Percentiles rank a stretch among this genome's conserved stretches.
phyloP scores from a whole-genome alignment of 2,797 vertebrate genomes.

The Carduelis carduelis region DNA sequence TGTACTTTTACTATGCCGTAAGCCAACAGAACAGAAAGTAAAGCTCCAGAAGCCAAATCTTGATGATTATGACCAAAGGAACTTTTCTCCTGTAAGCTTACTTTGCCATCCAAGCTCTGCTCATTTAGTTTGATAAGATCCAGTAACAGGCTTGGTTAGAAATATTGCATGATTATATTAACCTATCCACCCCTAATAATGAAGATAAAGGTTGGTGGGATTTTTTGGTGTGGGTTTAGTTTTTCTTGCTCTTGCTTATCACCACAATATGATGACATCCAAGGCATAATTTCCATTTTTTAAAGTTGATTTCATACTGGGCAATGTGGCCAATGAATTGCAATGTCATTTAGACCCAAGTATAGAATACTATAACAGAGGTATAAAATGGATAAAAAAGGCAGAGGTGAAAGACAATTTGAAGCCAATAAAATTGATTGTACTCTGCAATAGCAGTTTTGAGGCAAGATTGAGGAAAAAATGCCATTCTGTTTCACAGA shows the following conservation, averaged over 20 bases:
- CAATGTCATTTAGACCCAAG: not conserved
- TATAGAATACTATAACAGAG: not conserved
- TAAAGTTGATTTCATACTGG: not conserved
- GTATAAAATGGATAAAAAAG: not conserved
- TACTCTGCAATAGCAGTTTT: not conserved
- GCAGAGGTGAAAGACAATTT: not conserved
- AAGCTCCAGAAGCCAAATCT: conserved; percentile 40
- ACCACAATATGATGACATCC: not conserved
- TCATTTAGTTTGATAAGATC: conserved; percentile 33
- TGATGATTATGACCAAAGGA: conserved; percentile 46
- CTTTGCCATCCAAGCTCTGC: not conserved
- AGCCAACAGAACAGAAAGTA: conserved; percentile 45
- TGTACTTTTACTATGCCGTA: conserved; percentile 10
- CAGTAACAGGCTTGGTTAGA: conserved; percentile 21
- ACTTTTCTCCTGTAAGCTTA: conserved; percentile 21
- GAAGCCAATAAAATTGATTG: not conserved
- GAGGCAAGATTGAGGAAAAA: not conserved
- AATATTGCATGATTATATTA: not conserved
- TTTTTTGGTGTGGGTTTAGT: not conserved
- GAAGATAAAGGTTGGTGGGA: not conserved
- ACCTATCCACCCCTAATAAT: not conserved
- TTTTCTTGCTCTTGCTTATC: conserved; percentile 6
- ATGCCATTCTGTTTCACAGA: not conserved
- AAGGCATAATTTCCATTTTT: not conserved
- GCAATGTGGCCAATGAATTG: not conserved